Conservation (phyloP, 2,113 vertebrate genomes). For the Agelaius tricolor region DNA sequence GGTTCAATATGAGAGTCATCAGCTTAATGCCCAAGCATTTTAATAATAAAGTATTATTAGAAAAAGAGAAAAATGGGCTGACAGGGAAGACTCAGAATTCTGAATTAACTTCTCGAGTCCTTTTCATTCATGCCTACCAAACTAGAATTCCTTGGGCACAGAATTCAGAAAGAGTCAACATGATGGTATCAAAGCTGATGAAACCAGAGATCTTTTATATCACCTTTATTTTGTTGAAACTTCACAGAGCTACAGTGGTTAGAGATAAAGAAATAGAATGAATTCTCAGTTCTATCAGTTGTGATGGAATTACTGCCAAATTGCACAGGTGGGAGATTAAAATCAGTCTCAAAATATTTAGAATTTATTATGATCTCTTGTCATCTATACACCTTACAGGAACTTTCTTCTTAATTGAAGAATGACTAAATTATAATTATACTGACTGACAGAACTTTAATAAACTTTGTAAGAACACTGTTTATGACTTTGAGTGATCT, state of each 20-base stretch:
- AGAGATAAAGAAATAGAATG: neutral
- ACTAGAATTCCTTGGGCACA: neutral
- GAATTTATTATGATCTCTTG: slow-evolving; percentile 30
- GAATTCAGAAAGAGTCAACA: neutral
- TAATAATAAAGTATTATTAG: neutral
- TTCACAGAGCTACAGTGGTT: neutral
- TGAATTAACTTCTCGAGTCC: neutral
- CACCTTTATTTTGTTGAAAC: neutral
- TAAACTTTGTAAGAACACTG: neutral
- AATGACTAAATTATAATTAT: slow-evolving; percentile 17
- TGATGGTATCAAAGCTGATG: neutral
- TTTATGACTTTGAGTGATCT: neutral
- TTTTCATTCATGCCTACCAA: neutral
- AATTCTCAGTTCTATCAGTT: neutral
- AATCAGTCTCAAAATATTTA: slow-evolving; percentile 44
- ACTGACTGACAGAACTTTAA: slow-evolving; percentile 34
- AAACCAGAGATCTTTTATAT: neutral
- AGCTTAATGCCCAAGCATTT: neutral
- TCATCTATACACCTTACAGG: slow-evolving; percentile 10
- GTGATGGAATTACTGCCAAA: slow-evolving; percentile 26
- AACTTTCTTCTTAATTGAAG: slow-evolving; percentile 33
- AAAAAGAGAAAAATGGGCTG: neutral
- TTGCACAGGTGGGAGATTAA: slow-evolving; percentile 52
- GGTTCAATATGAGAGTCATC: neutral
- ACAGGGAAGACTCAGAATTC: neutral